phyloP scores from a whole-genome alignment of 2,797 vertebrate species.

The Silurus aristotelis region DNA sequence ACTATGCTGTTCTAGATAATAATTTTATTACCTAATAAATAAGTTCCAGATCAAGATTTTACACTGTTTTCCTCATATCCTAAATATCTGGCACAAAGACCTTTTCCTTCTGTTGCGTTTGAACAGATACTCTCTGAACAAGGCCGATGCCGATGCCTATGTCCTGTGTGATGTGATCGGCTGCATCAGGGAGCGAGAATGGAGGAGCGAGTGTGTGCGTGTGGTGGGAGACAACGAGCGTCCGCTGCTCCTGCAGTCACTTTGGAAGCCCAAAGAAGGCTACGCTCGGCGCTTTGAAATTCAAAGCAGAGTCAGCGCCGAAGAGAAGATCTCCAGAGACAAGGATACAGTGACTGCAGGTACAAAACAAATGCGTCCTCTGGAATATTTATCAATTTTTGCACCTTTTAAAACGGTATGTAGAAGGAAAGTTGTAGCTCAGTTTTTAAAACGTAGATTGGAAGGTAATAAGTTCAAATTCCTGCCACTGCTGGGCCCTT shows the following conservation, averaged over 20 bases:
- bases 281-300: conserved; percentile 80
- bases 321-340: conserved; percentile 74
- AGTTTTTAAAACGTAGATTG: too few species aligned
- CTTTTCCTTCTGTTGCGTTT: neutral
- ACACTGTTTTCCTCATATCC: neutral
- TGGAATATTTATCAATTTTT: neutral
- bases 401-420: neutral
- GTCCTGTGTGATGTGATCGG: conserved; percentile 81
- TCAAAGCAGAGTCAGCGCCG: conserved; percentile 71
- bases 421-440: too few species aligned
- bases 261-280: conserved; percentile 83
- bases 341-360: conserved; percentile 82
- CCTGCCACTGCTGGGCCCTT: too few species aligned
- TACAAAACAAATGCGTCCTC: conserved; percentile 50
- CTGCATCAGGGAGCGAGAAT: conserved; percentile 64
- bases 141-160: conserved; percentile 71
- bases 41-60: neutral
- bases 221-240: conserved; percentile 79
- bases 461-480: too few species aligned
- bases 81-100: neutral
- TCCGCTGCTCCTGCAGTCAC: conserved; percentile 79
- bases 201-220: conserved; percentile 77
- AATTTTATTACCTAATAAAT: neutral
- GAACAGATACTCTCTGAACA: conserved; percentile 75
- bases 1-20: neutral